A percentile compares a stretch with the other conserved stretches of the same genome.
Evolutionary conservation across 30 jellyfish, hydroid and myxozoan genomes (phyloP).

Genomic region (Cassiopea andromeda): DNA sequence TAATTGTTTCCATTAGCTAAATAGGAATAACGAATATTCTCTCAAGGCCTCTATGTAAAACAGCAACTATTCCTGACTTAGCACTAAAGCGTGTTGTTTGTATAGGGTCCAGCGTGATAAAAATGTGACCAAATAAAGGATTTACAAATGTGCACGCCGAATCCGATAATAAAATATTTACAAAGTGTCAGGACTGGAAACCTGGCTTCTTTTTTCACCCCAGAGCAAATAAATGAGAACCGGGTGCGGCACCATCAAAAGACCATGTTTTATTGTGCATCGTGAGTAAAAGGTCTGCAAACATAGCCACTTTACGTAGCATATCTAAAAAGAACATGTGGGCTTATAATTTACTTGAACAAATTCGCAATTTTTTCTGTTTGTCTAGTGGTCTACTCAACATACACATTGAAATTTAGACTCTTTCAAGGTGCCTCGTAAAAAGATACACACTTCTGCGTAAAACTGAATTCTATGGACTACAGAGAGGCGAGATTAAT

Average conservation of each 20-base stretch:
- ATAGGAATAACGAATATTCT: not conserved
- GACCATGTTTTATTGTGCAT: not conserved
- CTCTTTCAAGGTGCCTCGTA: too few species aligned
- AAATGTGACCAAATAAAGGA: slow-evolving; percentile 37
- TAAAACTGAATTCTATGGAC: too few species aligned
- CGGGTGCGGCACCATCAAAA: slow-evolving; percentile 52
- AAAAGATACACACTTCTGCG: too few species aligned
- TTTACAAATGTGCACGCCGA: slow-evolving; percentile 62
- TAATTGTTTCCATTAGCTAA: not conserved
- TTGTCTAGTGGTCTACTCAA: not conserved
- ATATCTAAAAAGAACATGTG: not conserved
- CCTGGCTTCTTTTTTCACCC: slow-evolving; percentile 43
- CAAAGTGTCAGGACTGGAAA: slow-evolving; percentile 16
- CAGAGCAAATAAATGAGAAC: slow-evolving; percentile 21
- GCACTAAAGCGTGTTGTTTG: slow-evolving; percentile 24
- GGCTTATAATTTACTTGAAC: not conserved
- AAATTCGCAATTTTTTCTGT: not conserved
- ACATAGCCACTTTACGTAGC: slow-evolving; percentile 18
- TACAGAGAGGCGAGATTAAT: too few species aligned
- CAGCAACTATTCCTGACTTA: slow-evolving; percentile 37
- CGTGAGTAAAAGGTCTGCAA: slow-evolving; percentile 23
- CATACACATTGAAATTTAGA: not conserved
- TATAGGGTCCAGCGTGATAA: slow-evolving; percentile 6
- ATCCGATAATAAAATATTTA: slow-evolving; percentile 58
- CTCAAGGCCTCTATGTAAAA: not conserved